Percentiles rank a stretch among this genome's conserved stretches.
These are phyloP conservation scores for Chymomyza amoena DNA, from an alignment of 2,888 invertebrate genomes.

Conservation along the genomic window DNA sequence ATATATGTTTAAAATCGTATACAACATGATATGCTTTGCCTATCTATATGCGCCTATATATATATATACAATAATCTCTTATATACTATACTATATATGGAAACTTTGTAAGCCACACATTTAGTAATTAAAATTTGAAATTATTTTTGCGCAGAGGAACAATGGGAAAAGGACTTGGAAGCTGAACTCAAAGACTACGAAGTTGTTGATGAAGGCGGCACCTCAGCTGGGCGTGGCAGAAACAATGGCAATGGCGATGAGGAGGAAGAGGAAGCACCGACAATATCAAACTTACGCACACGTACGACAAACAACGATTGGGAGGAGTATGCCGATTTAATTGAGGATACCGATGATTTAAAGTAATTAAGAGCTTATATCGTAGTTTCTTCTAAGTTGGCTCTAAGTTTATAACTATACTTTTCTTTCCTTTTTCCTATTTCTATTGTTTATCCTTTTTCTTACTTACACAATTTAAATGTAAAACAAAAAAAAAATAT, in stretches of 20 bases:
- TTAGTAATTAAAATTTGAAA: conserved; percentile 45
- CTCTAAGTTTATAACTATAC: conserved; percentile 74
- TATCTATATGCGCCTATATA: conserved; percentile 35
- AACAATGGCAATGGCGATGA: conserved; percentile 29
- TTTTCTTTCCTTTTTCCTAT: conserved; percentile 56
- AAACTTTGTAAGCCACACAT: conserved; percentile 55
- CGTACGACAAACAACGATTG: conserved; percentile 78
- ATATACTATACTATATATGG: not conserved
- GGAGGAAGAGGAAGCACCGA: conserved; percentile 71
- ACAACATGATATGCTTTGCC: conserved; percentile 15
- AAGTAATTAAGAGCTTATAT: conserved; percentile 80
- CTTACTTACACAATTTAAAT: not conserved
- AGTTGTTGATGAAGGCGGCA: conserved; percentile 84
- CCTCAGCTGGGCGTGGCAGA: conserved; percentile 38
- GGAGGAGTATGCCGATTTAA: conserved; percentile 79
- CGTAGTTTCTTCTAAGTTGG: conserved; percentile 79
- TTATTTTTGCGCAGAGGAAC: conserved; percentile 82
- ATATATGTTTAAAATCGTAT: conserved; percentile 20
- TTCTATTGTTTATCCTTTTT: conserved; percentile 38
- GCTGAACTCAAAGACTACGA: conserved; percentile 97
- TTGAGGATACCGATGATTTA: conserved; percentile 79
- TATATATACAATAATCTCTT: conserved; percentile 11
- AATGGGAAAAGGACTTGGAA: conserved; percentile 97
- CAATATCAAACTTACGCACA: conserved; percentile 78
- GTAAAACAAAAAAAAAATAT: not conserved